Base-by-base conservation (phyloP, 2,888 invertebrate species). In the Lepetodrilus schrolli region DNA sequence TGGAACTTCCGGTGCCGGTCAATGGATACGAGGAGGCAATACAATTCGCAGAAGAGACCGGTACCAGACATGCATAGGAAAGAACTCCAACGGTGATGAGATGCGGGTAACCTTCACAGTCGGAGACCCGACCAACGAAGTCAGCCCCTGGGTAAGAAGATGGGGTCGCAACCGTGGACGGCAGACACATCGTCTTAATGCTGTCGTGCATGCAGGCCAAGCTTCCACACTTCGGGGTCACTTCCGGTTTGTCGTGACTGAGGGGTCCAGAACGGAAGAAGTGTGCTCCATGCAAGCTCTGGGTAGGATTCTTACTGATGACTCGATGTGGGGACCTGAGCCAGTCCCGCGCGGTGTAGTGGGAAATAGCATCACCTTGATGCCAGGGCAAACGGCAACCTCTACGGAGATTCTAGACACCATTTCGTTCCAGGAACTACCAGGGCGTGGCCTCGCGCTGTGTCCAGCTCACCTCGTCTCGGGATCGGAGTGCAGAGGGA, bases 201-300 rank as follows among this genome's bases (percentile, higher is more conserved):
- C 43, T 47, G 47, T 26, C 21, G 17, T 47, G 26, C 4, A 7
- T 23, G 23, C 43, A 13, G 21, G 30, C 23, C 38, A 68, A 47
- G 26, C 17, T 43, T 43, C 68, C 21, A 10, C 38, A 23, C 68
- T 68, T 23, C 68, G 47, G 10, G 68, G 68, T 47, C 43, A 68
- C n/a, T 68, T 68, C 68, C 68, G 47, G 68, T 47, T 43, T n/a
- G 68, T 68, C 43, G 43, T 68, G 21, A 68, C 68, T n/a, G 47
- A 68, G n/a, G 23, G n/a, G 47, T 68, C 68, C 43, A 43, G 68
- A 43, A 23, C 43, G 13, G 68, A 68, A 26, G 68, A 68, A n/a
- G 68, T 38, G 17, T 68, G 68, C 47, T 34, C 34, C 13, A 68
- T 43, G 5, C 68, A 30, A 8, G 68, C 68, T 68, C 47, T 68